Conservation (phyloP, 1,140 invertebrate species). For the Drosophila elegans region DNA sequence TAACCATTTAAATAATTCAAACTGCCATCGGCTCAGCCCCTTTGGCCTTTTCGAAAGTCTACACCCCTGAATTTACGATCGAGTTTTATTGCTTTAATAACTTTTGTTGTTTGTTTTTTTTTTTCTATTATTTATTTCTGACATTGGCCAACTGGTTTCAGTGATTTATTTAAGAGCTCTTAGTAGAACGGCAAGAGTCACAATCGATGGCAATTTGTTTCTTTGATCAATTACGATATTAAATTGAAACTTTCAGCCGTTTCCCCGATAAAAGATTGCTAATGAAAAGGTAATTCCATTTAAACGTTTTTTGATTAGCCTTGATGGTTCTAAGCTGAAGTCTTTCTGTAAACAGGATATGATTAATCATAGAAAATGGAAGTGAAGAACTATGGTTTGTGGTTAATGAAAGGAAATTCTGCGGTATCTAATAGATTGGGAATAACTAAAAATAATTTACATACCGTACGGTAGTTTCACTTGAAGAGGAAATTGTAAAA, state of each 20-base stretch:
- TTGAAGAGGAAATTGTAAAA: background rate
- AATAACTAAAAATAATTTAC: background rate
- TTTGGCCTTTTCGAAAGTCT: constrained; percentile 71
- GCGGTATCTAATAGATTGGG: background rate
- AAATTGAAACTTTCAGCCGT: constrained; percentile 36
- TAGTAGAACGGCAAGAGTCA: constrained; percentile 51
- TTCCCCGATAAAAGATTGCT: constrained; percentile 25
- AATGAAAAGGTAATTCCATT: constrained; percentile 55
- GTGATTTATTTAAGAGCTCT: constrained; percentile 51
- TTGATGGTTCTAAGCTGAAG: constrained; percentile 29
- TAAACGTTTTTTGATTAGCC: constrained; percentile 58
- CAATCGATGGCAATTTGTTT: constrained; percentile 56
- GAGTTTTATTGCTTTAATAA: constrained; percentile 46
- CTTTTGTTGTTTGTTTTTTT: constrained; percentile 35
- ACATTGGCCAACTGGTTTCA: constrained; percentile 64
- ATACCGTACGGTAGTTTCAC: constrained; percentile 4
- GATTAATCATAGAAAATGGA: constrained; percentile 42
- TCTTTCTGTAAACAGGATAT: constrained; percentile 55
- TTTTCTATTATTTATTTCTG: constrained; percentile 41
- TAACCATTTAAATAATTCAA: constrained; percentile 49
- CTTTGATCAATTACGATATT: constrained; percentile 55
- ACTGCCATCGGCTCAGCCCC: constrained; percentile 38
- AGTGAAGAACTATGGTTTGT: constrained; percentile 45
- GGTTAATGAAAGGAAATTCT: constrained; percentile 53
- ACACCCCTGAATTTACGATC: constrained; percentile 27